Conservation (phyloP, 2,113 vertebrate genomes). For the Pseudorasbora parva region DNA sequence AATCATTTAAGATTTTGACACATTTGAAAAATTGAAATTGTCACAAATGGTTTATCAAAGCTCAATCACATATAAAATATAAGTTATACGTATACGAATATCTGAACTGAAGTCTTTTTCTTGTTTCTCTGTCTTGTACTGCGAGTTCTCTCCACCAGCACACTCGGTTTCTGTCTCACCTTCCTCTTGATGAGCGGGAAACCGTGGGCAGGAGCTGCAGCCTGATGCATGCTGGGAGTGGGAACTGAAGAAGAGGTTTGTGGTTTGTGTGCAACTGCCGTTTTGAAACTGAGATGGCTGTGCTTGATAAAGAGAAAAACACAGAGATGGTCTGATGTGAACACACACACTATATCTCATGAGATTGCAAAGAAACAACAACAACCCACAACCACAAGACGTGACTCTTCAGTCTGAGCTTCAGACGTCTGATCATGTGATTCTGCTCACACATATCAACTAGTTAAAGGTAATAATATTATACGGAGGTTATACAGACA, state of each 20-base stretch:
- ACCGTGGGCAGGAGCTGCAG: slow-evolving; percentile 84
- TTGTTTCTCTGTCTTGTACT: no score
- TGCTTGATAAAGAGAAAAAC: slow-evolving; percentile 46
- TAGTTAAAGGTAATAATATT: not conserved
- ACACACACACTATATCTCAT: not conserved
- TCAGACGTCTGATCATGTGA: not conserved
- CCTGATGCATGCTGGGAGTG: slow-evolving; percentile 73
- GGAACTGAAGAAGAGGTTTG: slow-evolving; percentile 60
- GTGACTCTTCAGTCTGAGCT: not conserved
- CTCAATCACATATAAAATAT: not conserved
- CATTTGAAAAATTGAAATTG: not conserved
- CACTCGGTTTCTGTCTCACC: slow-evolving; percentile 67
- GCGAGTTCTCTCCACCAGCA: not conserved
- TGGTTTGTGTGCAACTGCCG: slow-evolving; percentile 67
- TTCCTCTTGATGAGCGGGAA: slow-evolving; percentile 95
- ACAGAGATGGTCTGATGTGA: not conserved
- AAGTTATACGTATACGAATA: no score
- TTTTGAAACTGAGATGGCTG: slow-evolving; percentile 82
- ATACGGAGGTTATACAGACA: not conserved
- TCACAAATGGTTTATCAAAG: not conserved
- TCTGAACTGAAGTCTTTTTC: no score
- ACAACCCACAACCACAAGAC: not conserved
- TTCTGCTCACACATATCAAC: not conserved
- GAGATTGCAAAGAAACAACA: not conserved
- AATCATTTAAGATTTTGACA: not conserved